Conservation (phyloP, 2,888 invertebrate species). For the Agrochola macilenta region DNA sequence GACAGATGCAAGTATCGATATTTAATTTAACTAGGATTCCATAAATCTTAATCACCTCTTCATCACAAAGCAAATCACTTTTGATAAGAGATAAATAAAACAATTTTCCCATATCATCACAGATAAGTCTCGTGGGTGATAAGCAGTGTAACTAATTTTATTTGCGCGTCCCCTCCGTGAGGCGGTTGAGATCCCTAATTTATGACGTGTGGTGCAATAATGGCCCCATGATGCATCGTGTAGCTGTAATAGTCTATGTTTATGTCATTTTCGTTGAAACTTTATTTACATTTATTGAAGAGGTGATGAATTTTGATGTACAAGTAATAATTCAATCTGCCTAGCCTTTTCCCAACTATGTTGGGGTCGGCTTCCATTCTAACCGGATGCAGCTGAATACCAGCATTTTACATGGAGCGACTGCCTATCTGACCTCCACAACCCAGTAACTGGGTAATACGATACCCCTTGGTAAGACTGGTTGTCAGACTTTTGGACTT, state of each 20-base stretch:
- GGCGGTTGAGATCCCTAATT: conserved; percentile 62
- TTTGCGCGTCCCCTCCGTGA: conserved; percentile 73
- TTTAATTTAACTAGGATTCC: background rate
- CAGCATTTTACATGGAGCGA: too few species aligned
- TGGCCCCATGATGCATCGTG: conserved; percentile 60
- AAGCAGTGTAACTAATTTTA: conserved; percentile 78
- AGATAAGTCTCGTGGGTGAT: conserved; percentile 55
- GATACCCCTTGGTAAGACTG: too few species aligned
- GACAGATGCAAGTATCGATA: background rate
- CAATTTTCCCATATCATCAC: conserved; percentile 42
- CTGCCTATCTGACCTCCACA: too few species aligned
- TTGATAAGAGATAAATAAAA: conserved; percentile 25
- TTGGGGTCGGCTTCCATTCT: too few species aligned
- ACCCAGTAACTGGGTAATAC: too few species aligned
- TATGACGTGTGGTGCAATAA: conserved; percentile 70
- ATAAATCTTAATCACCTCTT: background rate
- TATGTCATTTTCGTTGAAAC: conserved; percentile 49
- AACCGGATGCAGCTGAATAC: too few species aligned
- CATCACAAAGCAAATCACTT: conserved; percentile 19
- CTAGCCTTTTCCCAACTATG: too few species aligned
- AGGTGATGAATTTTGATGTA: background rate
- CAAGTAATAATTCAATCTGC: background rate
- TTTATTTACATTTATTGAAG: conserved; percentile 25
- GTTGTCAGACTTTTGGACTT: too few species aligned
- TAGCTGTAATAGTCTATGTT: conserved; percentile 28